Evolutionary conservation across 2,113 vertebrate species (phyloP), one percentile per base, ranked within the genome.

Genomic region (Columba janthina): DNA sequence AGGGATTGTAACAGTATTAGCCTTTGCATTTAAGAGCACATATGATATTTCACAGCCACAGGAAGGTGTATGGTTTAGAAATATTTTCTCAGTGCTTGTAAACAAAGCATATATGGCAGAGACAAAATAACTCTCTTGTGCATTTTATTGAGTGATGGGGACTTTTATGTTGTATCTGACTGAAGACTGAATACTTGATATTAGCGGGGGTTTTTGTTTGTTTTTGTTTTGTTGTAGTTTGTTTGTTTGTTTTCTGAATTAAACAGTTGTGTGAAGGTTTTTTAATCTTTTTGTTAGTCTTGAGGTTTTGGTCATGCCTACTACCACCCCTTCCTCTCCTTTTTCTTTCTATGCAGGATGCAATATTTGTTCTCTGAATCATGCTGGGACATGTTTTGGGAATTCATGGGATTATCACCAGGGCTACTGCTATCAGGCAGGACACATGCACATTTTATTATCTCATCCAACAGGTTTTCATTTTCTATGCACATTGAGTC

Each of bases 381-480:
- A 92, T 67, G 83, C 86, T 89, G 90, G 76, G 85, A 80, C 91
- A 85, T 95, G 71, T 85, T 97, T 96, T 79, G 88, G 95, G 94
- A 96, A 95, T 95, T 95, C 96, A 94, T 38, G 54, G 92, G 97
- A 96, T 97, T 97, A 97, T 97, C 94, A 96, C 96, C 85, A 93
- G 93, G 93, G 74, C 93, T 96, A 92, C 95, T 94, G 80, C 94
- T 97, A 97, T 96, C 95, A 83, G 94, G 84, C 88, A 94, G 80
- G 97, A 92, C 94, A 96, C 96, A 96, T 94, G 91, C 88, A 95
- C 93, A 60, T 96, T 93, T 96, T 94, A 95, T 96, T 96, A 96
- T 97, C 97, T 95, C 83, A 74, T 88, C 95, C 91, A 90, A 91
- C 95, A 90, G 95, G 84, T 95, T 97, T 96, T 96, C 82, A 85